Evolutionary conservation across 2,113 vertebrate species (phyloP).

Genomic region (Zapornia atra): DNA sequence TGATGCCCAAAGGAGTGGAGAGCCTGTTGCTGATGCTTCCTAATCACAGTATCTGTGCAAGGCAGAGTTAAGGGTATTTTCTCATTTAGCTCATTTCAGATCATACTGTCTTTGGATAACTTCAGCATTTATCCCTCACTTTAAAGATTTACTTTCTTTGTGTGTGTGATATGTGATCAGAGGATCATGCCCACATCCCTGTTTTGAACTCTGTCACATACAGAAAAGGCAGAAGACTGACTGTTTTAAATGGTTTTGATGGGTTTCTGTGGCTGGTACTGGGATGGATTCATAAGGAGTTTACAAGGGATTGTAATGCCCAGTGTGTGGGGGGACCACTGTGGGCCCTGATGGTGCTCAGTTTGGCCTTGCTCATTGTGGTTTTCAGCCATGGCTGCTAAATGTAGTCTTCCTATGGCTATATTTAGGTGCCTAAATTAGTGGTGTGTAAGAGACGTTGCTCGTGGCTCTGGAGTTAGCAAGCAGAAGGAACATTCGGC

Average conservation of each 20-base stretch:
- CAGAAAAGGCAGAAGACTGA: fast-evolving
- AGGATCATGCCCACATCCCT: background rate
- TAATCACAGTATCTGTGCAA: background rate
- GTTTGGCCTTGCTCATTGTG: background rate
- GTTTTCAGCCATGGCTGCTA: background rate
- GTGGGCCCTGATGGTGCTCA: background rate
- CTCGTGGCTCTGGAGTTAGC: background rate
- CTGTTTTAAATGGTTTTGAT: background rate
- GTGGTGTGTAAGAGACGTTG: background rate
- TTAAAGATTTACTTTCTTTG: background rate
- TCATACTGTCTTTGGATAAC: background rate
- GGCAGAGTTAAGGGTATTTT: background rate
- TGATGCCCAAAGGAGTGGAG: background rate
- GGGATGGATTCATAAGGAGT: background rate
- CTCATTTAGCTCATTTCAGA: background rate
- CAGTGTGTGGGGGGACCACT: background rate
- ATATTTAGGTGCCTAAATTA: constrained; percentile 51
- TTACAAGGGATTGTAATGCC: background rate
- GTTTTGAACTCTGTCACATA: background rate
- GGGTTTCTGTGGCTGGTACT: background rate
- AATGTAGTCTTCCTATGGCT: background rate
- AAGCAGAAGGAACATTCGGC: background rate
- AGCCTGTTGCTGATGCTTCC: background rate
- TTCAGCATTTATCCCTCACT: background rate
- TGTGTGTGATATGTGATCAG: background rate